Conservation (phyloP, 2,888 invertebrate species). For the Ligdia adustata region DNA sequence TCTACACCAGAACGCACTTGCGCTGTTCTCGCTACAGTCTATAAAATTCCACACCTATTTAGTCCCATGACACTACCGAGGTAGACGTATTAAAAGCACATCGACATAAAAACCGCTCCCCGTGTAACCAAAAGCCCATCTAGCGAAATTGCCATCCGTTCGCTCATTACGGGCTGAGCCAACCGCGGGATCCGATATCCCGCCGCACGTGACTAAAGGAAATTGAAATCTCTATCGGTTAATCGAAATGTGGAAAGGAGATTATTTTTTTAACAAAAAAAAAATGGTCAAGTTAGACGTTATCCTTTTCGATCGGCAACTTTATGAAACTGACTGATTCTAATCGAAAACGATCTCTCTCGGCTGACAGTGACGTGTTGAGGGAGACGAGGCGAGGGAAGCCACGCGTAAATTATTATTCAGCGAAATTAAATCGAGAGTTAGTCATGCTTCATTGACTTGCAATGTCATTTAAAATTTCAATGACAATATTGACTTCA, state of each 20-base stretch:
- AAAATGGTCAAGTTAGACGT: constrained; percentile 44
- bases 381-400: no score
- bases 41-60: constrained; percentile 44
- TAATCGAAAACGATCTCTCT: no score
- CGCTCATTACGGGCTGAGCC: constrained; percentile 79
- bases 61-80: constrained; percentile 45
- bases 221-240: constrained; percentile 83
- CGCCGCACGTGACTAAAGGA: constrained; percentile 80
- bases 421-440: no score
- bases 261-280: constrained; percentile 53
- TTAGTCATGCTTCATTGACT: no score
- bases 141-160: constrained; percentile 80
- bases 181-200: constrained; percentile 79
- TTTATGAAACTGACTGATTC: no score
- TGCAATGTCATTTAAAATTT: no score
- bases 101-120: constrained; percentile 64
- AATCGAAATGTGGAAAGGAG: constrained; percentile 77
- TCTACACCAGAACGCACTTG: no score
- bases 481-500: no score
- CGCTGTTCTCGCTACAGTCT: constrained; percentile 26
- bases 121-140: constrained; percentile 79
- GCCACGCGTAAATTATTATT: no score
- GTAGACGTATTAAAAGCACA: constrained; percentile 71
- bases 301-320: constrained; percentile 9
- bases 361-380: no score